Base-by-base conservation (phyloP, 2,888 invertebrate species). In the Isotomurus palustris region DNA sequence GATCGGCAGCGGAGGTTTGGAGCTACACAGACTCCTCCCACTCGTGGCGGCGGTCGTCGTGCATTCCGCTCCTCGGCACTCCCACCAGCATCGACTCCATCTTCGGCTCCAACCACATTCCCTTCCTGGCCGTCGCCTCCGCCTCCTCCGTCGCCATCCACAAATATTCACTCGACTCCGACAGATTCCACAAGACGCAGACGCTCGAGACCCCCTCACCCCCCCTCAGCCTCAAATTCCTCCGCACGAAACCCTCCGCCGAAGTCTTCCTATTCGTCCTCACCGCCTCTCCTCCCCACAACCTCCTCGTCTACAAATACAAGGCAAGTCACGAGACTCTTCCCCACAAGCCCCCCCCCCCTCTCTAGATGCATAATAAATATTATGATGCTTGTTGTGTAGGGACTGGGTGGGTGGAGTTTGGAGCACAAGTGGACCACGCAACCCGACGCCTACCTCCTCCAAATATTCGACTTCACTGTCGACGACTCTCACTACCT, bases 81-180 rank as follows among this genome's bases (percentile, higher is more conserved):
- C 48, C 48, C 4, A 29, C 56, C 10, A 54, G 51, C 29, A 27
- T 65, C 3, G 62, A 62, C 22, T 45, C 60, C 4, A 32, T 60
- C 2, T n/a, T 58, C 0, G 58, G 56, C 17, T 22, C 48, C 2
- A 60, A 62, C 45, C 43, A 57, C 12, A 50, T 38, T 19, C 53
- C 62, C 5, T 60, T 62, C 24, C 29, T 65, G n/a, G 60, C 56
- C 1, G 52, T 62, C 8, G 65, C 58, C 1, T 65, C 65, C n/a
- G 60, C n/a, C n/a, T n/a, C n/a, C n/a, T n/a, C n/a, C n/a, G n/a
- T n/a, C n/a, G n/a, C n/a, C n/a, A 47, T 29, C 17, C 21, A 6
- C 32, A 38, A 19, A 29, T 47, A 55, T n/a, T n/a, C n/a, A n/a
- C n/a, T n/a, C n/a, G n/a, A n/a, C n/a, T n/a, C n/a, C n/a, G n/a